Evolutionary conservation across 2,888 invertebrate genomes (phyloP).

Genomic region (Erynnis tages): DNA sequence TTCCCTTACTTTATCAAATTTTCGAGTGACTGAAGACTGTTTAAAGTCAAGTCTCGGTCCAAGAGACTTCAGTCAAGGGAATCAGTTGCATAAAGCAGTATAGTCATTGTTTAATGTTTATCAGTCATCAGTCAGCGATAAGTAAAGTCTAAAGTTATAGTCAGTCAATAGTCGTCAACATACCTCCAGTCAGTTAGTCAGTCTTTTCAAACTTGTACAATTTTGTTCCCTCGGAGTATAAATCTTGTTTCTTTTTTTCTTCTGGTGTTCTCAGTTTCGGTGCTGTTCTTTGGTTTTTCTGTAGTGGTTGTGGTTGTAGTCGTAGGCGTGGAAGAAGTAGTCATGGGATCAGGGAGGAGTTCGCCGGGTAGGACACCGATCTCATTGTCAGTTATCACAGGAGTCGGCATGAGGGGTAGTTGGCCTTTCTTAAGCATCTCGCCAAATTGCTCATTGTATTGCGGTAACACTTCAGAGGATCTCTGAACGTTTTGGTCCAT

Average conservation of each 20-base stretch:
- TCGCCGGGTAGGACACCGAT: constrained; percentile 70
- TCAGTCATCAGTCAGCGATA: background rate
- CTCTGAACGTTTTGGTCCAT: constrained; percentile 55
- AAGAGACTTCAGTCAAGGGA: too few species aligned
- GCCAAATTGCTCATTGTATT: constrained; percentile 50
- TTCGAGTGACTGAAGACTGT: too few species aligned
- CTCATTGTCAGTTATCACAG: constrained; percentile 67
- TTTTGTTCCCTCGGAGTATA: constrained; percentile 74
- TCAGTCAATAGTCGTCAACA: constrained; percentile 37
- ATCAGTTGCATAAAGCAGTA: too few species aligned
- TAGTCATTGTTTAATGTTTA: too few species aligned
- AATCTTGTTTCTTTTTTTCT: constrained; percentile 67
- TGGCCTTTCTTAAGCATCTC: constrained; percentile 56
- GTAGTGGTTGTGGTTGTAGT: constrained; percentile 45
- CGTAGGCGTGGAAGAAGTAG: constrained; percentile 42
- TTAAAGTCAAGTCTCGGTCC: too few species aligned
- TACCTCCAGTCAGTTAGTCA: constrained; percentile 53
- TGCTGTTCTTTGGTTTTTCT: constrained; percentile 44
- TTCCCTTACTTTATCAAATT: too few species aligned
- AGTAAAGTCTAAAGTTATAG: background rate
- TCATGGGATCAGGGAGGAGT: constrained; percentile 50
- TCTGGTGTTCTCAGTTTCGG: constrained; percentile 53
- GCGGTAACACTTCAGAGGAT: constrained; percentile 60
- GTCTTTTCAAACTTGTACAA: constrained; percentile 69
- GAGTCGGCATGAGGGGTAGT: constrained; percentile 58